Evolutionary conservation across 2,888 invertebrate species (phyloP).

Genomic region (Neoitamus cyanurus): DNA sequence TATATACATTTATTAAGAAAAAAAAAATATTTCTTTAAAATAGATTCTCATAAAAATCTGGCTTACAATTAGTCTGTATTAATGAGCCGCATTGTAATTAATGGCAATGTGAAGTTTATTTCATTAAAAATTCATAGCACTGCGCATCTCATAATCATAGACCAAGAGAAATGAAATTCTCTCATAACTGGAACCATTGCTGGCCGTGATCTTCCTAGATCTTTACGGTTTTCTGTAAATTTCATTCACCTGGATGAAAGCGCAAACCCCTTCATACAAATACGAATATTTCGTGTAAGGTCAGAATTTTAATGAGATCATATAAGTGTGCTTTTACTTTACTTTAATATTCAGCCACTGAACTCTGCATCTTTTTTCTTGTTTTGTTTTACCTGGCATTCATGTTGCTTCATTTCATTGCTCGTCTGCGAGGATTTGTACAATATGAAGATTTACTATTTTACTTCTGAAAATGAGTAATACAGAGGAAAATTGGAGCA

Average conservation of each 20-base stretch:
- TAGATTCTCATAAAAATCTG: not conserved
- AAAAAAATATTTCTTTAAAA: not conserved
- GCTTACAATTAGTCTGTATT: not conserved
- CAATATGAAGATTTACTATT: constrained; percentile 3
- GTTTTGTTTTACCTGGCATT: not conserved
- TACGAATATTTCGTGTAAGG: constrained; percentile 23
- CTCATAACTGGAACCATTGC: constrained; percentile 2
- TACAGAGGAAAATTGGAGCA: not conserved
- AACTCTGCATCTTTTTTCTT: constrained; percentile 25
- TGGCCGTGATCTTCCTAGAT: constrained; percentile 34
- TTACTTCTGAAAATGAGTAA: not conserved
- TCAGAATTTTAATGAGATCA: constrained; percentile 40
- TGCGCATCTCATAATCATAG: not conserved
- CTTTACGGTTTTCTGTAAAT: not conserved
- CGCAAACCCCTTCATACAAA: not conserved
- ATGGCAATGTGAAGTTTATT: not conserved
- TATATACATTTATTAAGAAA: not conserved
- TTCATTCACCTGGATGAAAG: not conserved
- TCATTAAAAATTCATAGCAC: not conserved
- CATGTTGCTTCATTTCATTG: constrained; percentile 10
- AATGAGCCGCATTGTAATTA: not conserved
- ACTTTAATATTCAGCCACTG: constrained; percentile 1
- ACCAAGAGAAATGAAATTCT: not conserved
- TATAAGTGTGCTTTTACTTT: constrained; percentile 20
- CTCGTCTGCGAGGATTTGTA: not conserved